Percentiles rank a stretch among this genome's conserved stretches.
Conservation (phyloP, 2,888 invertebrate genomes). For the Myathropa florea region DNA sequence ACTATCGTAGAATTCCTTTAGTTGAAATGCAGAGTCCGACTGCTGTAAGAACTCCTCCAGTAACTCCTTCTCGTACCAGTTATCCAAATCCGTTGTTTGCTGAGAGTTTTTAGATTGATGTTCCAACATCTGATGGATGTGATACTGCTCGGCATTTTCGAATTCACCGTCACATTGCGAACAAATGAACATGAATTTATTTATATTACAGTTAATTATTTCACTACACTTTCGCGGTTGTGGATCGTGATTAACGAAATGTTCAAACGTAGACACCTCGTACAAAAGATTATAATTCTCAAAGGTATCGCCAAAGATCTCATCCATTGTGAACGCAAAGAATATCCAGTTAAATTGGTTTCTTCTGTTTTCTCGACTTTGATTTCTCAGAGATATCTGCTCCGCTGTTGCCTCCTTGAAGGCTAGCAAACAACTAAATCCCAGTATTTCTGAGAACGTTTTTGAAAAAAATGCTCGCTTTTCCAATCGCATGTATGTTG, state of each 20-base stretch:
- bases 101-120: constrained; percentile 41
- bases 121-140: constrained; percentile 56
- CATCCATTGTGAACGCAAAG: constrained; percentile 39
- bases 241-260: constrained; percentile 55
- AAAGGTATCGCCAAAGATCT: constrained; percentile 47
- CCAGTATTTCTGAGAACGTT: constrained; percentile 52
- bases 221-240: constrained; percentile 66
- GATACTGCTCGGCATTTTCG: constrained; percentile 56
- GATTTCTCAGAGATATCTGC: not conserved
- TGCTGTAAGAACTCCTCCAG: constrained; percentile 47
- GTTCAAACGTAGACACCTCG: constrained; percentile 50
- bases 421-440: constrained; percentile 61
- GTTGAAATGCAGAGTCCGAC: constrained; percentile 6
- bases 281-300: constrained; percentile 54
- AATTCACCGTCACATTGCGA: constrained; percentile 62
- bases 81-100: constrained; percentile 35
- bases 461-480: constrained; percentile 22
- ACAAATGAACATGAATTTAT: constrained; percentile 67
- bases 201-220: constrained; percentile 62
- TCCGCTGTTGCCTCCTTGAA: constrained; percentile 49
- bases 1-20: constrained; percentile 54
- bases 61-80: constrained; percentile 50
- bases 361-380: not conserved
- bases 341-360: not conserved
- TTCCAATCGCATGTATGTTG: constrained; percentile 21